Evolutionary conservation across 1,140 invertebrate species (phyloP), one percentile per base, ranked within the genome.

Genomic region (Argopecten irradians): DNA sequence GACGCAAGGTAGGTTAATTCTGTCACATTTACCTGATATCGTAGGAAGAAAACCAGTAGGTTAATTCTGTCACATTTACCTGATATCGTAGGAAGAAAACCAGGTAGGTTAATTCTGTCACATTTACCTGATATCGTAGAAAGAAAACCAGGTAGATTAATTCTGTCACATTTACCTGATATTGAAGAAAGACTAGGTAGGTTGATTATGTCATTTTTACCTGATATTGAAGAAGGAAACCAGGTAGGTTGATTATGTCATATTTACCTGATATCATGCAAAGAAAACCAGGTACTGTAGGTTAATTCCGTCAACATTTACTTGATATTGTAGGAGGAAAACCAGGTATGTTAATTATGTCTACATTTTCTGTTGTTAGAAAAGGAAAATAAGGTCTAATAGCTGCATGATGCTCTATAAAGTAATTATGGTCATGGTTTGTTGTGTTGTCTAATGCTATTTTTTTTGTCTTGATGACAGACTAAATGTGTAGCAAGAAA

Each of bases 11-110:
- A 28, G 19, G 7, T 8, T 32, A 43, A 41, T 41, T 19, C 33
- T 9, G 19, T 32, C 33, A 55, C 9, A 33, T 82, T 39, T 41
- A 16, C 22, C n/a, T 9, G 13, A 19, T 33, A 16, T 35, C n/a
- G 16, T 16, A 5, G 19, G 84, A 87, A 55, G 90, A 92, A n/a
- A 94, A 92, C 84, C 87, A 93, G 93, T 93, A 88, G 86, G 87
- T 84, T 16, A 0, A 46, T 32, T 35, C n/a, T 19, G 14, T 14
- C 9, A 13, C 19, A 71, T 32, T n/a, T 55, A 19, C n/a, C 11
- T 35, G n/a, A n/a, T 22, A 28, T 35, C 35, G 19, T 19, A 41
- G 85, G 14, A 28, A 14, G 34, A 35, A 33, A n/a, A 36, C 19
- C 22, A 2, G 8, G 11, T 46, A 28, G 19, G 7, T 8, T 32